Base-by-base conservation (phyloP, 1,140 invertebrate species). In the Drosophila pachea region DNA sequence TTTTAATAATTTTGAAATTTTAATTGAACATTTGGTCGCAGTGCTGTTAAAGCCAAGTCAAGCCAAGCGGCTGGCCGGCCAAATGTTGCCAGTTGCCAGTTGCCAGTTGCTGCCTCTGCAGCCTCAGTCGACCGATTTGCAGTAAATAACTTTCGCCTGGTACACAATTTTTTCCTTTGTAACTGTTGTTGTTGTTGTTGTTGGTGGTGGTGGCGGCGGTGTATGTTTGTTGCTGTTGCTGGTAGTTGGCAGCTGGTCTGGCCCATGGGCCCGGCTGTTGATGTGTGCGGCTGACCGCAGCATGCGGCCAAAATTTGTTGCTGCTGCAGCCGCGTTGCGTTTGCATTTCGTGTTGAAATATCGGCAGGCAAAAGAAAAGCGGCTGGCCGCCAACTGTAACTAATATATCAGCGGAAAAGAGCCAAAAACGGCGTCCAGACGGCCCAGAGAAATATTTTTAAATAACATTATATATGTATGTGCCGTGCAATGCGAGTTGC, bases 71-170 rank as follows among this genome's bases (percentile, higher is more conserved):
- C 22, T 22, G 22, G 22, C 22, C 22, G 22, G 22, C 16, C 63
- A 73, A 76, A 60, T 81, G 74, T 71, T 59, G 62, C 79, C 48
- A 67, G 49, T 67, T 60, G 22, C 29, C 8, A 42, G 29, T 33
- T 43, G 42, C 35, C 7, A 36, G 36, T 36, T 56, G 40, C n/a
- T 43, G 49, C 49, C 33, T 36, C 53, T 36, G 45, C 79, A 84
- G 71, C 78, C 76, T 64, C 81, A 84, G 54, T 84, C 76, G 64
- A 73, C 62, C 81, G 81, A 84, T 76, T 83, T 86, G 76, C 79
- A 84, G 79, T 84, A 84, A 84, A 84, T 84, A 84, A 84, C 76
- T 84, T 84, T 84, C 79, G 73, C 73, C 68, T 66, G 68, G 62
- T 70, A 66, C 68, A 77, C 61, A 53, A 65, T 68, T 73, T 61